Evolutionary conservation across 2,113 vertebrate genomes (phyloP).

Genomic region (Rhea americana): DNA sequence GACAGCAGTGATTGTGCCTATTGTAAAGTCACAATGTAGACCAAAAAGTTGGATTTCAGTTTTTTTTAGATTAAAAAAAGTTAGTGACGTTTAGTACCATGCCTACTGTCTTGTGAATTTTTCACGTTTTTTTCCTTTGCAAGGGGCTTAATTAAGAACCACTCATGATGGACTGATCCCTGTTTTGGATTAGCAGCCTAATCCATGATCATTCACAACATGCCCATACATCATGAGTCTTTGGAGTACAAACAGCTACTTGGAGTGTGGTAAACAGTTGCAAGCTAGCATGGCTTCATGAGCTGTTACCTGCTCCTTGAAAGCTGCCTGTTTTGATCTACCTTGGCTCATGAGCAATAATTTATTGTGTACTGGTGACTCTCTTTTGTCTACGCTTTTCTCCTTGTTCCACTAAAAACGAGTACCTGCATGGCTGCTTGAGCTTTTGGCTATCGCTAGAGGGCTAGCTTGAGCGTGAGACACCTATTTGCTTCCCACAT

Average conservation of each 20-base stretch:
- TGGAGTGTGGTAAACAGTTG: not conserved
- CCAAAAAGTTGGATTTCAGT: not conserved
- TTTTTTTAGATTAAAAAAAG: not conserved
- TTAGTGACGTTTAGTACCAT: not conserved
- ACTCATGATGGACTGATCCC: not conserved
- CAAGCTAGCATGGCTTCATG: rapidly evolving
- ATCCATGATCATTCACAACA: not conserved
- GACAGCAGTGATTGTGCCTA: not conserved
- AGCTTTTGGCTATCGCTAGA: slow-evolving; percentile 17
- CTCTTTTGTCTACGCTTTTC: not conserved
- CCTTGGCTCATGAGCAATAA: rapidly evolving
- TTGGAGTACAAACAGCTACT: not conserved
- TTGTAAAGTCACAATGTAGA: not conserved
- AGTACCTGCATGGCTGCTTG: not conserved
- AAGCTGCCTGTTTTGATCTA: not conserved
- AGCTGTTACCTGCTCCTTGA: not conserved
- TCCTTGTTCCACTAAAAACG: rapidly evolving
- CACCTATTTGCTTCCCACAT: not conserved
- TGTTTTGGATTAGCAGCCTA: not conserved
- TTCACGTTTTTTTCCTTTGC: not conserved
- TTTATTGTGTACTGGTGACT: not conserved
- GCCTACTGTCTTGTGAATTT: not conserved
- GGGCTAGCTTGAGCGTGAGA: slow-evolving; percentile 30
- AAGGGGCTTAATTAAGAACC: not conserved
- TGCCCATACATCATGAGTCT: not conserved